Base-by-base conservation (phyloP, 2,797 vertebrate species). In the Cirrhinus molitorella region DNA sequence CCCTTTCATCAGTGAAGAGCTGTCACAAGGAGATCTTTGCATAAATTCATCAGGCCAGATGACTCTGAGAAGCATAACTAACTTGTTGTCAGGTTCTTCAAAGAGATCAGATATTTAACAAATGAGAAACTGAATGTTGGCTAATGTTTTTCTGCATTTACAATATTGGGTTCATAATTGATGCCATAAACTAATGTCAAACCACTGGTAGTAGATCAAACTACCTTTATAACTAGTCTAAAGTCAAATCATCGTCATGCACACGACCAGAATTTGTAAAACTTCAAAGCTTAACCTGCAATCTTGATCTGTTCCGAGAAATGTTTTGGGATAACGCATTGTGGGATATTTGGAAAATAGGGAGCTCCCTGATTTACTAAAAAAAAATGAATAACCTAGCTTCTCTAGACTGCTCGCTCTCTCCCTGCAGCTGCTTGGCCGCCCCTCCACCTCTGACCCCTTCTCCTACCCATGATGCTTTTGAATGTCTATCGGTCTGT, bases 261-360 rank as follows among this genome's bases (percentile, higher is more conserved):
- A 43, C 40, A 31, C 40, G 40, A 49, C 3, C 55, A 37, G 45
- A 81, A 72, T 49, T 49, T 80, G 21, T 43, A 13, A 16, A 31
- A 37, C 51, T 10, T 75, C 23, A 11, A 61, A 72, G 7, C 11
- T 19, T 31, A 19, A 34, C 53, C 19, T 73, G 16, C 25, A 2
- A 53, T 61, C 28, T 12, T 72, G 51, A 53, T 31, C 21, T 7
- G 17, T 49, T 47, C 43, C 40, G 37, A 14, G 4, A 23, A 75
- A 34, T 70, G 34, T 80, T 73, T 77, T 53, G 17, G 14, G 40
- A 43, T 31, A 40, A 23, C 9, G 61, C 61, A 57, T 47, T 77
- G 16, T 81, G 97, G 97, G 97, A 98, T 98, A 97, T 97, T 98
- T 97, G 97, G 94, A 96, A 96, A 96, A 96, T 95, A 96, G 96